These are phyloP conservation scores for Spilarctia lutea DNA, from an alignment of 2,888 invertebrate genomes.

Conservation along the genomic window DNA sequence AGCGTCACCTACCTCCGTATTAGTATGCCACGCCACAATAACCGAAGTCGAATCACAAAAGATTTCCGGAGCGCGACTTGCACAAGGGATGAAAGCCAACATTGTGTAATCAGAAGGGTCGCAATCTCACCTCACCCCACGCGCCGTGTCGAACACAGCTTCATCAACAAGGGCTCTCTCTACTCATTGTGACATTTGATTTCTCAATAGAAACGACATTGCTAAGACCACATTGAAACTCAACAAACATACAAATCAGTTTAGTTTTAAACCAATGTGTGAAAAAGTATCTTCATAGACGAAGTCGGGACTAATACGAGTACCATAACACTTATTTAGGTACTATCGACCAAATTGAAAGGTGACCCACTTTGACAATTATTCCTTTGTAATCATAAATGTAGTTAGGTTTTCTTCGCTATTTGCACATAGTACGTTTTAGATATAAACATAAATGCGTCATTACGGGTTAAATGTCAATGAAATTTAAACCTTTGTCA, in stretches of 20 bases:
- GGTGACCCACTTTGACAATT: no score
- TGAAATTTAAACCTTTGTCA: no score
- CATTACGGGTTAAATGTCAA: no score
- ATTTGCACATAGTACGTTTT: no score
- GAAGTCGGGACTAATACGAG: background rate
- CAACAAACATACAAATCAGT: constrained; percentile 46
- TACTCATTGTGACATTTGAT: constrained; percentile 79
- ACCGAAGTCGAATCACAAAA: constrained; percentile 86
- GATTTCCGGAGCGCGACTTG: constrained; percentile 86
- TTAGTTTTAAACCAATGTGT: constrained; percentile 26
- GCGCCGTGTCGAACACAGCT: constrained; percentile 81
- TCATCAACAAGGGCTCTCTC: constrained; percentile 83
- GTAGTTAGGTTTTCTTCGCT: no score
- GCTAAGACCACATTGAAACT: constrained; percentile 29
- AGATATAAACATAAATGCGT: no score
- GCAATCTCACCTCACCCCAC: constrained; percentile 81
- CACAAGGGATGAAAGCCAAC: constrained; percentile 86
- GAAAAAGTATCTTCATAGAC: background rate
- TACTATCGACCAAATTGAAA: no score
- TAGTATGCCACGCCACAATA: constrained; percentile 85
- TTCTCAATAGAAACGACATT: constrained; percentile 65
- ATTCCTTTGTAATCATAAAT: no score
- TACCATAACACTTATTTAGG: no score
- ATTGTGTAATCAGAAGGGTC: constrained; percentile 87
- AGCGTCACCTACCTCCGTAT: constrained; percentile 76